Evolutionary conservation across 2,113 vertebrate genomes (phyloP), one percentile per base, ranked within the genome.

Genomic region (Ia io): DNA sequence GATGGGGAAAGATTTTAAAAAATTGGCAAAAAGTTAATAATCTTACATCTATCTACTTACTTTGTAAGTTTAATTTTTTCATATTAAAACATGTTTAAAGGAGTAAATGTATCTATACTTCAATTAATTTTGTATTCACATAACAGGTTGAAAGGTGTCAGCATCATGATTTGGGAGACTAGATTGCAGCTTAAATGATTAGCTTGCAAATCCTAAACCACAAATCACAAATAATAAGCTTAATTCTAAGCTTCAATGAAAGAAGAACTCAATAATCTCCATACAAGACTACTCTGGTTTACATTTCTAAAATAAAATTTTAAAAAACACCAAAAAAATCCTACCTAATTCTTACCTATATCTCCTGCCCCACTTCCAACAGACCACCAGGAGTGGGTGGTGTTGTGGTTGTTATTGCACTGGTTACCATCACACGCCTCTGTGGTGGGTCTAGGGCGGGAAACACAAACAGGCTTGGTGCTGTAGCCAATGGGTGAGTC

Each of bases 401-500:
- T 56, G 73, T 84, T 18, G 25, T 2, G 14, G 4, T 9, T 40
- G 10, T 65, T 40, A 32, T 9, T 49, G 59, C 18, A 10, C 84
- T 9, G 30, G 18, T 56, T 11, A 47, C 20, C 35, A 42, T 4
- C 40, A 22, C 25, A 47, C 30, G 35, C 23, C 13, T 59, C 63
- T 40, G 28, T 6, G 12, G 6, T 3, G 13, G 32, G 13, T 5
- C 17, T 4, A 10, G 17, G 49, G 2, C 5, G 3, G 51, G 28
- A 65, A 47, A 80, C 28, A 42, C 69, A 61, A 12, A 12, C 35
- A 23, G 30, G 1, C 9, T n/a, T 4, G 16, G 69, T 6, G 47
- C 28, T 53, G 1, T 13, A 23, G 47, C 37, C 32, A 7, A 0
- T 1, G 5, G 16, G 9, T 0, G 1, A 86, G 35, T 1, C 51